These are phyloP conservation scores for Panurus biarmicus DNA, from an alignment of 2,113 vertebrate genomes.

Conservation along the genomic window DNA sequence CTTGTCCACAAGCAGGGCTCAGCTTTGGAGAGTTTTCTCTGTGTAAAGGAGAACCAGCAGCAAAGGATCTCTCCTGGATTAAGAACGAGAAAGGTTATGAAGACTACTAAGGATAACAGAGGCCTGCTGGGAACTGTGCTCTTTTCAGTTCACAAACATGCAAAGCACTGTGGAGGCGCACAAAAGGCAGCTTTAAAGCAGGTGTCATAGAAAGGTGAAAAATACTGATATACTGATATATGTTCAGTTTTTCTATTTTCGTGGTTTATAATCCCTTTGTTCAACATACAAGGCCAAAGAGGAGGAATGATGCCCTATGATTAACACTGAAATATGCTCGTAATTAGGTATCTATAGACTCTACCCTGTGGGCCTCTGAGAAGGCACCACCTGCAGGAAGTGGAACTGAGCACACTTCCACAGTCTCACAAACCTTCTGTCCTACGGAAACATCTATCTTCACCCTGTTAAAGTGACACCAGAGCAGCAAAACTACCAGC, in stretches of 20 bases:
- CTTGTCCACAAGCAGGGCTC: background rate
- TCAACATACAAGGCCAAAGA: background rate
- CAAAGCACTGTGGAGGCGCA: background rate
- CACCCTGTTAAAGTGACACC: background rate
- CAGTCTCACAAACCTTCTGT: background rate
- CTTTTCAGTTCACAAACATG: background rate
- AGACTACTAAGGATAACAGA: background rate
- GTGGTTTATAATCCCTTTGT: background rate
- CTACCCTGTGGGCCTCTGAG: background rate
- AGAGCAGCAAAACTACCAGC: background rate
- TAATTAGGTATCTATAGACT: background rate
- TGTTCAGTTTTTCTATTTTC: background rate
- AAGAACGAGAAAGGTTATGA: background rate
- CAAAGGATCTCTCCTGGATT: background rate
- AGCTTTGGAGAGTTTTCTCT: background rate
- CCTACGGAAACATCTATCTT: background rate
- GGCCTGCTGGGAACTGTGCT: background rate
- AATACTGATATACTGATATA: background rate
- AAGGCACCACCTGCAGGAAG: background rate
- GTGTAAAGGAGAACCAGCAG: background rate
- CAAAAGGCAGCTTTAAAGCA: background rate
- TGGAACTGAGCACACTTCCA: background rate
- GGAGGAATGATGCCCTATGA: background rate
- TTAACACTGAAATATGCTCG: background rate
- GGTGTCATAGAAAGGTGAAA: background rate